Base-by-base conservation (phyloP, 2,113 vertebrate genomes). In the Salvelinus sp. region DNA sequence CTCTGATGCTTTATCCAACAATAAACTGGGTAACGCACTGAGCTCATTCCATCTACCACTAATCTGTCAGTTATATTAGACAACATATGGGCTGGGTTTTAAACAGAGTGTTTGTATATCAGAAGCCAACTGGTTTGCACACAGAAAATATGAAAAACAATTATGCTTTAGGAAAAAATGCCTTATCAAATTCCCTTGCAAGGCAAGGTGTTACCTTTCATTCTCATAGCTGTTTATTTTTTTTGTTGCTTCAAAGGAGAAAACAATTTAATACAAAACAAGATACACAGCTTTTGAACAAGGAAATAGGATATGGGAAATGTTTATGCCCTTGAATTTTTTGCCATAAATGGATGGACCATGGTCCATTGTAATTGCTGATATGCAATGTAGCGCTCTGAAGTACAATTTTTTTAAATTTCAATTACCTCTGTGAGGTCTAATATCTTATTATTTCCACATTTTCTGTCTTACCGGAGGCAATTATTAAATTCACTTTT, bases 401-500 rank as follows among this genome's bases (percentile, higher is more conserved):
- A 69, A 70, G 20, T 48, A 58, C 70, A 67, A 70, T 33, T 33
- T 33, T 30, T 33, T 4, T 6, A 6, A 6, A 62, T 76, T 81
- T 65, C 79, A 79, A 76, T 79, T 73, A 75, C 28, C 67, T 27
- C 38, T 70, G 72, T 75, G 60, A 71, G 63, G 63, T 72, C 50
- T 75, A 62, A 82, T 75, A 75, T 63, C 23, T 65, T 50, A 18
- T 25, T 69, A 44, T 44, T 10, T 44, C 2, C 38, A 44, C 38
- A 44, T 6, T 38, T 62, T 44, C 18, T 30, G 4, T 74, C 38
- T 71, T 69, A 69, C 72, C 54, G 76, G 54, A 83, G 81, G 76
- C 79, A 65, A 58, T 67, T 64, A 78, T 84, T 78, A 82, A 78
- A 76, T 54, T 50, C 76, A 76, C 48, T 62, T 74, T 68, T 60